phyloP scores from a whole-genome alignment of 1,140 invertebrate genomes.

The Drosophila santomea region DNA sequence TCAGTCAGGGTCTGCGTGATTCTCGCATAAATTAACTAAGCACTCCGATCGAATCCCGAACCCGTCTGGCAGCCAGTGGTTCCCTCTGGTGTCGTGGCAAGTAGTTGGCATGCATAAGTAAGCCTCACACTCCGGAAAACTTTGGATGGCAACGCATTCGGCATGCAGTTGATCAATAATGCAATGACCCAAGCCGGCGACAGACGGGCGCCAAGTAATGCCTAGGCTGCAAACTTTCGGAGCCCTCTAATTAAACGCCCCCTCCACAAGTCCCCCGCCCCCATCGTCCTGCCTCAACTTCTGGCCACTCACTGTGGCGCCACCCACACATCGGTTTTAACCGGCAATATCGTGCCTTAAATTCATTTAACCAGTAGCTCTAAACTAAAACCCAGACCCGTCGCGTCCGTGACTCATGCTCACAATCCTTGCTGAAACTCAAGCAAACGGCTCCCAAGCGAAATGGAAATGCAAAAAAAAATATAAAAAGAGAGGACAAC shows the following conservation, averaged over 20 bases:
- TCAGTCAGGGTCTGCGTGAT: constrained; percentile 55
- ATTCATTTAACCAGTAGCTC: constrained; percentile 63
- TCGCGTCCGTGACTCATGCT: constrained; percentile 42
- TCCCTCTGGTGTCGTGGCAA: not conserved
- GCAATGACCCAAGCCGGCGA: constrained; percentile 57
- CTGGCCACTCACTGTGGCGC: constrained; percentile 9
- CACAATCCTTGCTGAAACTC: constrained; percentile 47
- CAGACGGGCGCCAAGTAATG: constrained; percentile 66
- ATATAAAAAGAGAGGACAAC: constrained; percentile 19
- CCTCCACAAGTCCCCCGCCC: constrained; percentile 23
- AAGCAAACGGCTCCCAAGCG: constrained; percentile 21
- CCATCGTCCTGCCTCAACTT: not conserved
- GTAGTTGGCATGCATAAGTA: constrained; percentile 56
- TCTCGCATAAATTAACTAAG: constrained; percentile 67
- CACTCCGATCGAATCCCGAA: not conserved
- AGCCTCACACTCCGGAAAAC: constrained; percentile 9
- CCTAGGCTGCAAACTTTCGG: constrained; percentile 41
- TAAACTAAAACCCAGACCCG: constrained; percentile 14
- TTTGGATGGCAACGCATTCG: constrained; percentile 40
- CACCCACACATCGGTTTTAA: constrained; percentile 25
- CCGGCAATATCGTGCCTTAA: constrained; percentile 63
- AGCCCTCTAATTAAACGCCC: constrained; percentile 62
- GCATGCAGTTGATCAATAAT: constrained; percentile 76
- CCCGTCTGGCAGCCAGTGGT: not conserved
- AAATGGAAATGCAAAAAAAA: constrained; percentile 20